Evolutionary conservation across 2,113 vertebrate genomes (phyloP).

Genomic region (Oncorhynchus clarkii): DNA sequence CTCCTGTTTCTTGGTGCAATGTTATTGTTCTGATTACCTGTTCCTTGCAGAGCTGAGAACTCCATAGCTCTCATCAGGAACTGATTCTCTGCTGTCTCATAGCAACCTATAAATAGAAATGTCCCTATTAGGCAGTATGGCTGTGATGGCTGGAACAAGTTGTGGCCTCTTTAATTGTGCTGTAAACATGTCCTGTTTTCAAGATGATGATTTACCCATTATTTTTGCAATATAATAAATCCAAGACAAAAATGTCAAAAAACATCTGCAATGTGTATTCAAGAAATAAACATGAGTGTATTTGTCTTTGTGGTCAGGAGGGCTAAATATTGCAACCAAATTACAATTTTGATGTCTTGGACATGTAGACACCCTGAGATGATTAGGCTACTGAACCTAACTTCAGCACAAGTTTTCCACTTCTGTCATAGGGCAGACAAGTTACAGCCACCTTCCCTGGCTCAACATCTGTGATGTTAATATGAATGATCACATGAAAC

Average conservation of each 20-base stretch:
- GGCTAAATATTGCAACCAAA: background rate
- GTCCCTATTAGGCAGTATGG: constrained; percentile 74
- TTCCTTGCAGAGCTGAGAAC: constrained; percentile 67
- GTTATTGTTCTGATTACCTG: constrained; percentile 70
- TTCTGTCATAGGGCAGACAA: too few relatives aligned
- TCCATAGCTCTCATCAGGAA: constrained; percentile 73
- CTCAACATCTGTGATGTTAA: too few relatives aligned
- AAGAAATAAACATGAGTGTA: background rate
- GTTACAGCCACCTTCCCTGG: too few relatives aligned
- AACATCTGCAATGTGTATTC: background rate
- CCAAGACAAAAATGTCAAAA: background rate
- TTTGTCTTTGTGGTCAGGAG: background rate
- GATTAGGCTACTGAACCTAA: background rate
- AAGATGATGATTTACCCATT: background rate
- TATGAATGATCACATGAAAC: too few relatives aligned
- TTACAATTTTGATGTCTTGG: background rate
- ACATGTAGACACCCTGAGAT: background rate
- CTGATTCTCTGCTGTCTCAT: constrained; percentile 78
- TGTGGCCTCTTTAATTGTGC: constrained; percentile 69
- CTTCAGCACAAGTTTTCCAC: too few relatives aligned
- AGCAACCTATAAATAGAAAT: constrained; percentile 83
- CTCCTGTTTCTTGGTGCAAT: constrained; percentile 39
- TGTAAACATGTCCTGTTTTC: constrained; percentile 36
- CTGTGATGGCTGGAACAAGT: constrained; percentile 67
- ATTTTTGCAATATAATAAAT: background rate